A percentile compares a stretch with the other conserved stretches of the same genome.
These are phyloP conservation scores for Psammodynastes pulverulentus DNA, from an alignment of 2,113 vertebrate genomes.

Conservation along the genomic window DNA sequence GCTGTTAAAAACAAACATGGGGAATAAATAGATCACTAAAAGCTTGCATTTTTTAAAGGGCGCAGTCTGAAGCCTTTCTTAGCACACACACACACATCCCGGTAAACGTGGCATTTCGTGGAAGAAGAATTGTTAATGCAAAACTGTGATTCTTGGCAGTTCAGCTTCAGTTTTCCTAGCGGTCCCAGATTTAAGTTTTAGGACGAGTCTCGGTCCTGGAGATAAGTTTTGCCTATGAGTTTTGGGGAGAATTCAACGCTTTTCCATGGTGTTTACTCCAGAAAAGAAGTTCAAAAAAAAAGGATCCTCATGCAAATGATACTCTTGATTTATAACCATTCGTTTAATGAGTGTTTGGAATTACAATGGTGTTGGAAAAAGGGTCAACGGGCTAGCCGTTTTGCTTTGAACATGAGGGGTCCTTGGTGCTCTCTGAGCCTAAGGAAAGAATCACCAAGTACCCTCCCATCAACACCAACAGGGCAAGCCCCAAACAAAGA, in stretches of 20 bases:
- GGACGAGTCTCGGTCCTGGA: fast-evolving
- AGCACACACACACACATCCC: too few species aligned
- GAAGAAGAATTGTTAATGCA: constrained; percentile 31
- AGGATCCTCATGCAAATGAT: not conserved
- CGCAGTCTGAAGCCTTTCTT: not conserved
- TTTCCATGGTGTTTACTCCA: not conserved
- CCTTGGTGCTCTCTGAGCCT: not conserved
- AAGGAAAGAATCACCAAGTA: not conserved
- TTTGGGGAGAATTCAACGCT: not conserved
- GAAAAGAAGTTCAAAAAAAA: not conserved
- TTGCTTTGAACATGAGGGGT: not conserved
- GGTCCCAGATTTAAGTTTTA: not conserved
- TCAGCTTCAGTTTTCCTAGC: too few species aligned
- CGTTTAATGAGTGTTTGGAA: not conserved
- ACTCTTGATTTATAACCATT: not conserved
- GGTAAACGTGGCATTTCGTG: constrained; percentile 11
- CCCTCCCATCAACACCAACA: not conserved
- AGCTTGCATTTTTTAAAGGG: constrained; percentile 44
- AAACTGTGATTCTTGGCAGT: constrained; percentile 29
- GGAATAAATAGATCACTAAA: constrained; percentile 36
- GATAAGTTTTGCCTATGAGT: not conserved
- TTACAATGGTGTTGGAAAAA: not conserved
- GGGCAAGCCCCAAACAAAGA: not conserved
- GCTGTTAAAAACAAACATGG: constrained; percentile 20
- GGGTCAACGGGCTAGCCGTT: too few species aligned